Evolutionary conservation across 2,113 vertebrate species (phyloP).

Genomic region (Pongo abelii): DNA sequence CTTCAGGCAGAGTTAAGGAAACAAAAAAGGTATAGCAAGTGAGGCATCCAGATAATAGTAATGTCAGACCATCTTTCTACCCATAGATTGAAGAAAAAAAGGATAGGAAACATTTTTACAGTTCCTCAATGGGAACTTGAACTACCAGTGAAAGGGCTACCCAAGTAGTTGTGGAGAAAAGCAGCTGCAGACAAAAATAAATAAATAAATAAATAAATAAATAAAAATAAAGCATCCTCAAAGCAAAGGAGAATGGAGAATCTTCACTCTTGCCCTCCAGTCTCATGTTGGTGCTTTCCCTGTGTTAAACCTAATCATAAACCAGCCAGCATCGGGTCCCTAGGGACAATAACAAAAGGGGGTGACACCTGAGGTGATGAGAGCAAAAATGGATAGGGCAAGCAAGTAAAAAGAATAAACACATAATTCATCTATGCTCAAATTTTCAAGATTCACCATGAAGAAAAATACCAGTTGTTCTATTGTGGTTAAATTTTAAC

Average conservation of each 20-base stretch:
- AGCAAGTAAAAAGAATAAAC: background rate
- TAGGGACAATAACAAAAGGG: background rate
- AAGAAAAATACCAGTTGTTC: background rate
- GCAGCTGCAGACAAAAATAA: background rate
- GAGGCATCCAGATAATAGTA: background rate
- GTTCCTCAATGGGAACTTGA: background rate
- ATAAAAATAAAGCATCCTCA: background rate
- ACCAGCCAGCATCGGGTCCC: fast-evolving
- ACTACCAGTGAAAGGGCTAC: background rate
- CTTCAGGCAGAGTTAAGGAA: background rate
- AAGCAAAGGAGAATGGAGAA: background rate
- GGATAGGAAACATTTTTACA: background rate
- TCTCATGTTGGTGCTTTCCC: background rate
- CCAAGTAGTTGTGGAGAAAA: background rate
- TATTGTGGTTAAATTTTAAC: background rate
- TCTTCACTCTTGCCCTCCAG: background rate
- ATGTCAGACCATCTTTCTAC: background rate
- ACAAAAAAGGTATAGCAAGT: background rate
- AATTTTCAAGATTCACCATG: background rate
- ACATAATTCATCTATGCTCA: background rate
- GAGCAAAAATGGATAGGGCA: background rate
- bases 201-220: background rate
- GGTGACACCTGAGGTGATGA: background rate
- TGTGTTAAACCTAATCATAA: background rate
- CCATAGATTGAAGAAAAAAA: background rate